Conservation (phyloP, 2,797 vertebrate species). For the Scyliorhinus canicula region DNA sequence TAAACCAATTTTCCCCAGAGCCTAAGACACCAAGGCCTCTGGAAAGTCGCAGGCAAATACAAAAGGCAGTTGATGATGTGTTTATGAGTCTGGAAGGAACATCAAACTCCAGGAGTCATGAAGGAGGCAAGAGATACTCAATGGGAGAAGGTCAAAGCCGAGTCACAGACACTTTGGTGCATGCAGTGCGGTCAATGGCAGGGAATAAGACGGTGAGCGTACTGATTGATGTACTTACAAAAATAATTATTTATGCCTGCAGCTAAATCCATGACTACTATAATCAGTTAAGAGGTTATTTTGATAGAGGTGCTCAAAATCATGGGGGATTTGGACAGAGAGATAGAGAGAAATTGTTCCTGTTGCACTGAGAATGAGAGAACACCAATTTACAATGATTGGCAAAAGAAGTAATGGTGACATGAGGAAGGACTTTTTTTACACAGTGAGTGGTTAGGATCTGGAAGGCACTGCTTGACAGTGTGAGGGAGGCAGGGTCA, state of each 20-base stretch:
- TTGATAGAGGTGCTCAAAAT: too few species aligned
- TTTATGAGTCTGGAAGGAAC: background rate
- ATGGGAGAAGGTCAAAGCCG: too few species aligned
- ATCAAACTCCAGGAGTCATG: slow-evolving; percentile 30
- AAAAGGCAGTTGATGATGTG: background rate
- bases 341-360: background rate
- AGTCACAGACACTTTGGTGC: background rate
- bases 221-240: background rate
- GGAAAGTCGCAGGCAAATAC: background rate
- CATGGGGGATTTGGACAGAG: too few species aligned
- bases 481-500: too few species aligned
- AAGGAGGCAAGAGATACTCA: slow-evolving; percentile 41
- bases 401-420: background rate
- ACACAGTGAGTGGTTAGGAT: too few species aligned
- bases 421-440: background rate
- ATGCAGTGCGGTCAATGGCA: background rate
- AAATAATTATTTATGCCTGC: background rate
- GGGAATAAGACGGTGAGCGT: background rate
- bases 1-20: background rate
- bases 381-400: background rate
- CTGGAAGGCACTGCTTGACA: too few species aligned
- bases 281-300: background rate
- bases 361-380: background rate
- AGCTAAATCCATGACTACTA: background rate
- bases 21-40: background rate